Evolutionary conservation across 1,140 invertebrate genomes (phyloP).

Genomic region (Cydia fagiglandana): DNA sequence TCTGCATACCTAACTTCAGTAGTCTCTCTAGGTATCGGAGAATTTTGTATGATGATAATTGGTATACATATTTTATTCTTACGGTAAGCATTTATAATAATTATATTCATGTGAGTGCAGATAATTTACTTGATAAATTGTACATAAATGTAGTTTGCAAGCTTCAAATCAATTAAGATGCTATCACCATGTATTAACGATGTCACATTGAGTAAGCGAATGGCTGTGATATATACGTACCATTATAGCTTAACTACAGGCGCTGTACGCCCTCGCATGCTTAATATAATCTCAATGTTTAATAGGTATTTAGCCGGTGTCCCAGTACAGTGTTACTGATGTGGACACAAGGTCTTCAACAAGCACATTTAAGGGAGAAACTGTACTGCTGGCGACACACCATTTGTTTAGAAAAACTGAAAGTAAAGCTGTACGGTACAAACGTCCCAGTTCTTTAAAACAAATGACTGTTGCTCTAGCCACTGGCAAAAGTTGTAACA

Average conservation of each 20-base stretch:
- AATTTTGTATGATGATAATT: slow-evolving; percentile 41
- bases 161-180: slow-evolving; percentile 46
- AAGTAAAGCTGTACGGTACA: not conserved
- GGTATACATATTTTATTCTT: slow-evolving; percentile 40
- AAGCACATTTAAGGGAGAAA: not conserved
- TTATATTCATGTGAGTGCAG: slow-evolving; percentile 59
- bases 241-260: slow-evolving; percentile 17
- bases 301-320: not conserved
- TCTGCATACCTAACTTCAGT: slow-evolving; percentile 8
- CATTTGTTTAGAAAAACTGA: not conserved
- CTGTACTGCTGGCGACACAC: slow-evolving; percentile 1
- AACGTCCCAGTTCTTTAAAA: slow-evolving; percentile 7
- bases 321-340: not conserved
- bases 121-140: slow-evolving; percentile 63
- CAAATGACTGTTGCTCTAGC: not conserved
- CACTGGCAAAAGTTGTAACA: not conserved
- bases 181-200: slow-evolving; percentile 50
- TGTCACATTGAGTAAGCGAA: slow-evolving; percentile 69
- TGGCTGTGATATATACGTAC: slow-evolving; percentile 32
- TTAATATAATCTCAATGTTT: slow-evolving; percentile 27
- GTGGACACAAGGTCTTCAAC: not conserved
- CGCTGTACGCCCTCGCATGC: slow-evolving; percentile 6
- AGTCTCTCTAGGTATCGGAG: slow-evolving; percentile 35
- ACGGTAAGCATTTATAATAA: slow-evolving; percentile 48
- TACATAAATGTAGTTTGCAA: slow-evolving; percentile 66